Conservation (phyloP, 2,113 vertebrate species). For the Indicator maculatus region DNA sequence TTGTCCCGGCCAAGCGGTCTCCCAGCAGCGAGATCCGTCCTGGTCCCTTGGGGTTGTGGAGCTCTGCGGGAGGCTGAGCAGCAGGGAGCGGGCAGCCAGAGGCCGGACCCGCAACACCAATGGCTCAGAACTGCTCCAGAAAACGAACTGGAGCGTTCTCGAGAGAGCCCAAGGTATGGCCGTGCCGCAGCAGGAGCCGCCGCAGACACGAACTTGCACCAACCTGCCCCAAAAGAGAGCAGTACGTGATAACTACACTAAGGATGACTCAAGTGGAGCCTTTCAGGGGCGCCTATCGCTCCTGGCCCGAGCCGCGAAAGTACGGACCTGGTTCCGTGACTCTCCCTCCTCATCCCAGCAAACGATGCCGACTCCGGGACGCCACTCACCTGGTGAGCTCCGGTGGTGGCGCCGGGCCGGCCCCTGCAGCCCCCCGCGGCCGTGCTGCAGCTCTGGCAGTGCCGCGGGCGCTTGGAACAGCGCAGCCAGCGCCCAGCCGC, state of each 20-base stretch:
- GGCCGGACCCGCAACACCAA: background rate
- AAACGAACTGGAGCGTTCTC: accelerated
- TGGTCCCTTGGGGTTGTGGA: background rate
- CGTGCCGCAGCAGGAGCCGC: background rate
- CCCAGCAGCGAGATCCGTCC: constrained; percentile 49
- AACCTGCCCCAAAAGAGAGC: background rate
- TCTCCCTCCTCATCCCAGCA: background rate
- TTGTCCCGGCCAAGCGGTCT: background rate
- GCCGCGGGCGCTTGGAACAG: background rate
- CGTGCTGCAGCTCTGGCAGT: background rate
- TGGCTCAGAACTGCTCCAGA: background rate
- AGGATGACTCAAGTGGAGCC: background rate
- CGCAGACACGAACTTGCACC: background rate
- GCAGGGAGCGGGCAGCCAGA: background rate
- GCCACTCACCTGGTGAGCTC: background rate
- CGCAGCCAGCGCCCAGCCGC: constrained; percentile 56
- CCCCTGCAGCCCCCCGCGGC: background rate
- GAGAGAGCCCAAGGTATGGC: background rate
- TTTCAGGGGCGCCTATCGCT: background rate
- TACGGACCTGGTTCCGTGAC: background rate
- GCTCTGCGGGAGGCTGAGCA: background rate
- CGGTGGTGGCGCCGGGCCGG: background rate
- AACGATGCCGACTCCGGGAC: background rate
- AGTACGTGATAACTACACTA: background rate
- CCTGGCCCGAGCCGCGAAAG: background rate